Percentiles rank a stretch among this genome's conserved stretches.
Conservation (phyloP, 2,888 invertebrate species). For the Temnothorax ravouxi region DNA sequence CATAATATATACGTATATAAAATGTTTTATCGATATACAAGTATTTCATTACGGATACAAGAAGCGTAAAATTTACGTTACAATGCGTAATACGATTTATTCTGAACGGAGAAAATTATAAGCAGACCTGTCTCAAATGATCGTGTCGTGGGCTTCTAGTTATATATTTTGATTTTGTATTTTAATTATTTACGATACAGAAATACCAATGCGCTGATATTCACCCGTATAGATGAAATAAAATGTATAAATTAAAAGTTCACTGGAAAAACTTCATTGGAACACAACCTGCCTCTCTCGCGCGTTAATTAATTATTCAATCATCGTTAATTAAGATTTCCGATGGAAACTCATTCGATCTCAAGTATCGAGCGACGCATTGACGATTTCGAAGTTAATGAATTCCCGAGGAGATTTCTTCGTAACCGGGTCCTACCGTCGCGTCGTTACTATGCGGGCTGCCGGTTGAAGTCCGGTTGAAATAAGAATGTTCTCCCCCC, state of each 20-base stretch:
- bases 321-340: conserved; percentile 65
- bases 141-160: background rate
- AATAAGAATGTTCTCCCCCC: conserved; percentile 67
- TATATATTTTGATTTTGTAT: conserved; percentile 22
- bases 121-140: background rate
- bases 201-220: background rate
- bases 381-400: conserved; percentile 65
- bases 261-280: conserved; percentile 29
- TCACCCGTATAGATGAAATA: background rate
- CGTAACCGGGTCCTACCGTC: conserved; percentile 45
- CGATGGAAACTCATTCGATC: conserved; percentile 58
- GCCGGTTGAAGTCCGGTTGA: conserved; percentile 19
- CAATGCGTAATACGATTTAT: background rate
- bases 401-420: conserved; percentile 62
- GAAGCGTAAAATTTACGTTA: background rate
- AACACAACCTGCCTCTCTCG: background rate
- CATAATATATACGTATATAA: background rate
- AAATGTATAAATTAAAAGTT: conserved; percentile 51
- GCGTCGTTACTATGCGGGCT: conserved; percentile 58
- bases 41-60: background rate
- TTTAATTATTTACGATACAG: background rate
- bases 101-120: background rate
- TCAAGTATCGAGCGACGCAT: conserved; percentile 64
- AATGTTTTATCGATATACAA: background rate
- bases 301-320: conserved; percentile 13